phyloP scores from a whole-genome alignment of 30 jellyfish, hydroid and myxozoan species.

The Mastigias papua region DNA sequence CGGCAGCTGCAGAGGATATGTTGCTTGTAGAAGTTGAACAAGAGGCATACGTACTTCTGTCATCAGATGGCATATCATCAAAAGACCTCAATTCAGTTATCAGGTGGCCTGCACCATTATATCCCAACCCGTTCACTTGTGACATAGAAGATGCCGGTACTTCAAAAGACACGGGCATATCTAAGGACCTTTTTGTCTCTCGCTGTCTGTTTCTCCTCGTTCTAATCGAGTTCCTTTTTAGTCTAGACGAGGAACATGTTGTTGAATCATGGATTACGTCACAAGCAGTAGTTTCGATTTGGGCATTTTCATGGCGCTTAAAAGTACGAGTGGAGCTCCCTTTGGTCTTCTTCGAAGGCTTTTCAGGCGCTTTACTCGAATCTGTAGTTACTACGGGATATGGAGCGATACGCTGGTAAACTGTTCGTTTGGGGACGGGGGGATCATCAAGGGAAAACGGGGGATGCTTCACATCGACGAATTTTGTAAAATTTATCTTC shows the following conservation, averaged over 20 bases:
- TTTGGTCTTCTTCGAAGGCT: conserved; percentile 54
- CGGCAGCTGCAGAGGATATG: not conserved
- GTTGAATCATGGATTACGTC: not conserved
- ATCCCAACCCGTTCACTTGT: not conserved
- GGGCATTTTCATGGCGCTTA: conserved; percentile 12
- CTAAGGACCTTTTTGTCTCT: conserved; percentile 4
- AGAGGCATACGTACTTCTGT: not conserved
- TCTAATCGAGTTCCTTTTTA: conserved; percentile 3
- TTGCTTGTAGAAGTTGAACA: not conserved
- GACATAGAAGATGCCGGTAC: not conserved
- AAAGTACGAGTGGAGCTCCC: conserved; percentile 26
- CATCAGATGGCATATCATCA: too few relatives aligned
- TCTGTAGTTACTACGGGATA: conserved; percentile 42
- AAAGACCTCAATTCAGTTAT: conserved; percentile 1
- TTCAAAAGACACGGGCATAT: not conserved
- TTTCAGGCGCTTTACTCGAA: not conserved
- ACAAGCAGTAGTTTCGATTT: not conserved
- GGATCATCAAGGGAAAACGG: conserved; percentile 51
- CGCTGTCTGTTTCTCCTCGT: not conserved
- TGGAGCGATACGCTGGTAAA: conserved; percentile 79
- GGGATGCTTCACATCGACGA: conserved; percentile 61
- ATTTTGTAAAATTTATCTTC: conserved; percentile 59
- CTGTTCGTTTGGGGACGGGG: conserved; percentile 67
- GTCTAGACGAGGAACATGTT: conserved; percentile 7
- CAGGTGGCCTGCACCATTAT: not conserved